Evolutionary conservation across 2,888 invertebrate species (phyloP).

Genomic region (Scaeva pyrastri): DNA sequence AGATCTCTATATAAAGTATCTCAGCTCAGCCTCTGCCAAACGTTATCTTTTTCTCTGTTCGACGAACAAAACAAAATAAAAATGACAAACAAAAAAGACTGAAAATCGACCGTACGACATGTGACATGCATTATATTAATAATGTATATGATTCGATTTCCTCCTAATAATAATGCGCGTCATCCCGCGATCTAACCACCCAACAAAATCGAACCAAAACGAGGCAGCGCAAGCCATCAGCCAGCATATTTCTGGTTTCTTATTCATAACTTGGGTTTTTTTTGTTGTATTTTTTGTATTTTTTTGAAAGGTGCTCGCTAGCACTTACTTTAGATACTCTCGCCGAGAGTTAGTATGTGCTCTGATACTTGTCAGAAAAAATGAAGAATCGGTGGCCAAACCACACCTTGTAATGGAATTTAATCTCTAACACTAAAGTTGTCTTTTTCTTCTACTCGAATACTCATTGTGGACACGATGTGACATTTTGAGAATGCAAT

Average conservation of each 20-base stretch:
- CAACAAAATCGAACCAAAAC: too few species aligned
- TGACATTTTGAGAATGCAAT: constrained; percentile 46
- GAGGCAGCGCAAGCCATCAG: constrained; percentile 8
- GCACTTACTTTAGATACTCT: too few species aligned
- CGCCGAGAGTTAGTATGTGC: not conserved
- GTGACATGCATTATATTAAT: constrained; percentile 72
- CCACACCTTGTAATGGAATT: constrained; percentile 67
- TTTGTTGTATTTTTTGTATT: not conserved
- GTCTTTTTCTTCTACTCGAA: constrained; percentile 1
- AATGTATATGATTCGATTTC: constrained; percentile 69
- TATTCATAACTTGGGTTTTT: constrained; percentile 43
- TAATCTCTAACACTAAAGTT: constrained; percentile 26
- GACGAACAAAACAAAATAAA: constrained; percentile 13
- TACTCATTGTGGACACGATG: too few species aligned
- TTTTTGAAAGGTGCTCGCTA: constrained; percentile 48
- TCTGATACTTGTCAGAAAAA: constrained; percentile 47
- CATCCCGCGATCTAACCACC: constrained; percentile 27
- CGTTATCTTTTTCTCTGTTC: constrained; percentile 45
- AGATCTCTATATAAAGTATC: not conserved
- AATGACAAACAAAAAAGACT: not conserved
- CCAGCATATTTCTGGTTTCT: constrained; percentile 60
- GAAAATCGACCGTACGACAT: constrained; percentile 55
- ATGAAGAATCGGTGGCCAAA: constrained; percentile 44
- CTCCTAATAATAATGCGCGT: constrained; percentile 61
- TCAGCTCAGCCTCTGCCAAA: constrained; percentile 48